Evolutionary conservation across 92 coral and sea anemone species (phyloP), one percentile per base, ranked within the genome.

Genomic region (Nematostella vectensis): DNA sequence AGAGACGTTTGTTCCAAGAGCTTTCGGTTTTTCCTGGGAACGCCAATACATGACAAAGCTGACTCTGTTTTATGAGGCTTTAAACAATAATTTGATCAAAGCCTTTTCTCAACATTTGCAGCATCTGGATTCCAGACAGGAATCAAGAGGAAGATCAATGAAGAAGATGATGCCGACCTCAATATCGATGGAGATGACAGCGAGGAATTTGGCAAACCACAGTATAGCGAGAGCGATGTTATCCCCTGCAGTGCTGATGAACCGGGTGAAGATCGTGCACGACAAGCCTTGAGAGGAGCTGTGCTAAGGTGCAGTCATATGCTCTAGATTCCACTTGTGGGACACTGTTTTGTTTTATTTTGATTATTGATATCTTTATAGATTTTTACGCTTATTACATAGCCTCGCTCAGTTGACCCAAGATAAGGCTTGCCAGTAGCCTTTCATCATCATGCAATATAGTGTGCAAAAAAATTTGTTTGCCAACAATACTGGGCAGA

Each of bases 181-280:
- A 78, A 85, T 43, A 85, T 85, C 24, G 95, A 85, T 48, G 95
- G 95, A 1, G 95, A 85, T 67, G 95, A 85, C 25, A 68, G 87
- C 0, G 87, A 85, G 54, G 95, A 80, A 20, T 85, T 72, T 53
- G 95, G 95, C 25, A 85, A 80, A 57, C 83, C 95, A 59, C 95
- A 85, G 95, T 85, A 85, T 85, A 80, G 71, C 49, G 95, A 80
- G 52, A 87, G 74, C 52, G 88, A 85, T 63, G 57, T 85, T 17
- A 85, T 85, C 31, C 95, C 84, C n/a, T 85, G 95, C 47, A 63
- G 77, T 49, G 64, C 84, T 13, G 81, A 80, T 57, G 95, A 80
- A 51, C 88, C 83, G 4, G 88, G 69, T 24, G 95, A 85, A 49
- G 84, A 85, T 24, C 51, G 59, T 47, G 88, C 79, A 20, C 65